These are phyloP conservation scores for Mamestra configurata DNA, from an alignment of 1,140 invertebrate genomes.

Conservation along the genomic window DNA sequence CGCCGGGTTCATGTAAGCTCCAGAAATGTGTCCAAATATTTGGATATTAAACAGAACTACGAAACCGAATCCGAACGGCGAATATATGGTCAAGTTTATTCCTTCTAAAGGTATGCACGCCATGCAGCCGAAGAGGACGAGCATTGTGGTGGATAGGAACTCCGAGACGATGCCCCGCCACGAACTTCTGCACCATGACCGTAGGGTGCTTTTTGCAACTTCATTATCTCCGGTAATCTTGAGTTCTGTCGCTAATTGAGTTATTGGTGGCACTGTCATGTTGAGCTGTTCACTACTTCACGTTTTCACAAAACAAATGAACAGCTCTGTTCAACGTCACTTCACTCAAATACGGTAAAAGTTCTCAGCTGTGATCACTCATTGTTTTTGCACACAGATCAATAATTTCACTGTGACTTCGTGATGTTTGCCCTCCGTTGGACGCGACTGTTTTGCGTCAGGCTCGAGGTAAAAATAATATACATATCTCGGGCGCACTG, in stretches of 20 bases:
- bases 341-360: background rate
- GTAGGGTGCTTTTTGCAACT: background rate
- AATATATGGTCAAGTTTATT: constrained; percentile 62
- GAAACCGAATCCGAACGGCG: constrained; percentile 72
- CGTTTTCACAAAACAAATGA: constrained; percentile 10
- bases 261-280: constrained; percentile 14
- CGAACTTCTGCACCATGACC: constrained; percentile 51
- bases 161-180: constrained; percentile 69
- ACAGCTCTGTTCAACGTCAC: background rate
- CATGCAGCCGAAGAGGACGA: constrained; percentile 78
- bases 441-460: constrained; percentile 28
- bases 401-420: constrained; percentile 10
- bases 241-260: constrained; percentile 16
- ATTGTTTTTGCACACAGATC: constrained; percentile 4
- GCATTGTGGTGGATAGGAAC: constrained; percentile 70
- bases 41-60: constrained; percentile 86
- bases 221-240: background rate
- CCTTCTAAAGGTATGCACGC: constrained; percentile 69
- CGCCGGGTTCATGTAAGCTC: constrained; percentile 93
- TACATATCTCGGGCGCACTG: constrained; percentile 29
- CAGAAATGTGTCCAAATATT: constrained; percentile 91
- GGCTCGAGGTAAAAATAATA: constrained; percentile 16
- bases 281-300: background rate
- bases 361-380: background rate
- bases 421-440: background rate